Evolutionary conservation across 2,797 vertebrate genomes (phyloP).

Genomic region (Gastrophryne carolinensis): DNA sequence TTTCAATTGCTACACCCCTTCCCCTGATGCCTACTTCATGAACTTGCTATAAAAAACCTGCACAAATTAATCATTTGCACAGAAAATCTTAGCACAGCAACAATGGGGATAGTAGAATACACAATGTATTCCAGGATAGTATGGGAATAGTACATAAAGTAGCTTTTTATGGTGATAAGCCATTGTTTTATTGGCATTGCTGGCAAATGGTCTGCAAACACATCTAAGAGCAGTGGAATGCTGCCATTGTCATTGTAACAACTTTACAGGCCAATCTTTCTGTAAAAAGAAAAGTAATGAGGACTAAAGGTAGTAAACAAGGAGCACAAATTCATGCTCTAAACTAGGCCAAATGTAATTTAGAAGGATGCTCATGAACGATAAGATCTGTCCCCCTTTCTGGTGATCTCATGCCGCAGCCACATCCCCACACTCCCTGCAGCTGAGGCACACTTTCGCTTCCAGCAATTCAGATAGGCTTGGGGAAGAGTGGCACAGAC

Average conservation of each 20-base stretch:
- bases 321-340: background rate
- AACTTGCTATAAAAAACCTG: no score
- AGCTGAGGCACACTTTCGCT: no score
- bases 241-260: background rate
- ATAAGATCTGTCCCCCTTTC: no score
- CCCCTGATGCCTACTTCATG: no score
- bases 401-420: no score
- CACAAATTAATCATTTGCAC: no score
- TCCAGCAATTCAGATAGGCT: no score
- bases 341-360: background rate
- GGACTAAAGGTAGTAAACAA: background rate
- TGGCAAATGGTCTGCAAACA: background rate
- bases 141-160: background rate
- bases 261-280: background rate
- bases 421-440: no score
- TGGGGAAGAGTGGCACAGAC: no score
- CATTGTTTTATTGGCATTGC: conserved; percentile 2
- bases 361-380: no score
- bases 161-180: background rate
- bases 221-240: background rate
- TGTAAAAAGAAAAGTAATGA: background rate
- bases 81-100: no score
- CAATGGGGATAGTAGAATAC: background rate
- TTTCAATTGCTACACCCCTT: no score
- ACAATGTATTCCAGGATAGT: background rate